Conservation (phyloP, 2,888 invertebrate species). For the Spilosoma lubricipeda region DNA sequence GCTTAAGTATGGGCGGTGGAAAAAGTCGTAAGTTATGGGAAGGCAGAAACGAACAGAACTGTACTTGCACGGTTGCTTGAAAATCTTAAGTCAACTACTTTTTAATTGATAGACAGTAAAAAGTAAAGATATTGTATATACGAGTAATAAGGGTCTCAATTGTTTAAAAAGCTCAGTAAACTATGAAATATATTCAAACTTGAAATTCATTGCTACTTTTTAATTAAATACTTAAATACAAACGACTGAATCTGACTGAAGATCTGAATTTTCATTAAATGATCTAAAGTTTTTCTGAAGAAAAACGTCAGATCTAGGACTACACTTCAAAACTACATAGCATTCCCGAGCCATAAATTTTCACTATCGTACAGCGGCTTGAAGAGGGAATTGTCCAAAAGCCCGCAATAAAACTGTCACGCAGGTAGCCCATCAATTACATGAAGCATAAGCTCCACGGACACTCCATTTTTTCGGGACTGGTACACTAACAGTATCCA, state of each 20-base stretch:
- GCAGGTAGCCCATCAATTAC: slow-evolving; percentile 49
- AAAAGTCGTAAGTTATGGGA: no score
- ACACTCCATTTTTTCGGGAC: slow-evolving; percentile 45
- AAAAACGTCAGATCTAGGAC: not conserved
- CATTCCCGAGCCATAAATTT: slow-evolving; percentile 31
- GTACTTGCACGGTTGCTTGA: no score
- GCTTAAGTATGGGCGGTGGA: no score
- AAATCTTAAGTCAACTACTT: no score
- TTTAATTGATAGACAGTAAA: no score
- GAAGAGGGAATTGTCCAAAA: slow-evolving; percentile 42
- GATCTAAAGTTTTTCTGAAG: no score
- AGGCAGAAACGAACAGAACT: no score
- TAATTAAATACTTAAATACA: not conserved
- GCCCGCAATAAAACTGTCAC: slow-evolving; percentile 51
- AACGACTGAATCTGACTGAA: no score
- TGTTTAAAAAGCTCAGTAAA: no score
- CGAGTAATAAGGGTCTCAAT: no score
- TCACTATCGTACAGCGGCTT: slow-evolving; percentile 30
- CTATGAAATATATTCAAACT: not conserved
- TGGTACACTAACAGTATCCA: slow-evolving; percentile 42
- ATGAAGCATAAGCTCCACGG: slow-evolving; percentile 47
- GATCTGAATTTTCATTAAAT: no score
- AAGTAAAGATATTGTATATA: no score
- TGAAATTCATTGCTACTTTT: not conserved
- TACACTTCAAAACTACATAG: slow-evolving; percentile 8